Evolutionary conservation across 2,888 invertebrate species (phyloP), one percentile per base, ranked within the genome.

Genomic region (Hirtodrosophila histrioides): DNA sequence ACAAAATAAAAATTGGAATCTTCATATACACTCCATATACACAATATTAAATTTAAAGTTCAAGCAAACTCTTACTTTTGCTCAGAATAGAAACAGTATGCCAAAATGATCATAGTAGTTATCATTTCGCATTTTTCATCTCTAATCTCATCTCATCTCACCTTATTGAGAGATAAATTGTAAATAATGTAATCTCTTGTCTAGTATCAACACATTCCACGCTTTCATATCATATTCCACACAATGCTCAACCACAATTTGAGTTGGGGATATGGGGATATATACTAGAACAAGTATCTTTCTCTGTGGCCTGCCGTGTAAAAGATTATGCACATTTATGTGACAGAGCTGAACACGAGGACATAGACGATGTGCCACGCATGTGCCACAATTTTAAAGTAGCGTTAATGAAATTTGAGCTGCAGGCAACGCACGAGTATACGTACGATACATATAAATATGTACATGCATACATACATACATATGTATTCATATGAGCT

Each of bases 321-420:
- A 80, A 69, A 84, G 78, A 86, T 86, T 81, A 86, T 86, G 78
- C 78, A 72, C 75, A 84, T 86, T 86, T 75, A 69, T 77, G 87
- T 75, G 78, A 86, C 81, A 72, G 71, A 48, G 71, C 58, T 55
- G 44, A 65, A 41, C 60, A 49, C 37, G 64, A 40, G 43, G 31
- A 44, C 46, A 40, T 8, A 45, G 64, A 44, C 44, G 58, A 50
- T 56, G 56, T 66, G 71, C 68, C 74, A 72, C 69, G 85, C 75
- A 84, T 86, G 87, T 86, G 82, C 73, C 73, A 73, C 79, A 86
- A 70, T 75, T 82, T 82, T 75, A 85, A 82, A 82, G 85, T 85
- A 72, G 78, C 69, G 55, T 75, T 82, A 86, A 82, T 82, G 82
- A 87, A 86, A 81, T 81, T 84, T 72, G 63, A 67, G 78, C 68